A percentile compares a stretch with the other conserved stretches of the same genome.
phyloP scores from a whole-genome alignment of 2,113 vertebrate species.

The Mohoua ochrocephala region DNA sequence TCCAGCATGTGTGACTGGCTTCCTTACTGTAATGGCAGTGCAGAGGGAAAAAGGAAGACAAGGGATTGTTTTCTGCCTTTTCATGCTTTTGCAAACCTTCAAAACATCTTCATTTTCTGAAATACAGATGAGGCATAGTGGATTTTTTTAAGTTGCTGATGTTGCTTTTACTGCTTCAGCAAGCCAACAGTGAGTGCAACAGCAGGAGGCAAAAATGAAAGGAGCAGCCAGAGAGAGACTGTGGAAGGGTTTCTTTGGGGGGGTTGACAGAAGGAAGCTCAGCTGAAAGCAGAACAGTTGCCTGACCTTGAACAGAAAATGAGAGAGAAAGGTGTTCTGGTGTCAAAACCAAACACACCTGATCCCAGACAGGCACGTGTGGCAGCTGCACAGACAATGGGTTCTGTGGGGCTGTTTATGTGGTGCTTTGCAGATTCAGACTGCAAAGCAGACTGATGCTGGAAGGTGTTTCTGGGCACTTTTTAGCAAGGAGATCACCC shows the following conservation, averaged over 20 bases:
- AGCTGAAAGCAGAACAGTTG: background rate
- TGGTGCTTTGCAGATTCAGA: background rate
- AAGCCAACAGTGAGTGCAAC: background rate
- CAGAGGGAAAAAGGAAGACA: background rate
- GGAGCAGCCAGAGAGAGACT: background rate
- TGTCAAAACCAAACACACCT: background rate
- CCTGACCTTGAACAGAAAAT: background rate
- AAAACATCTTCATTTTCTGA: background rate
- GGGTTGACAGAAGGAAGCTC: background rate
- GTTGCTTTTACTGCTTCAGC: background rate
- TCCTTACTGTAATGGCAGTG: background rate
- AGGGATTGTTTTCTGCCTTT: background rate
- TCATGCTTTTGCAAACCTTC: background rate
- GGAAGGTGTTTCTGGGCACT: background rate
- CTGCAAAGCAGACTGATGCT: background rate
- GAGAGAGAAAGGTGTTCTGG: background rate
- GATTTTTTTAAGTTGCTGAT: background rate
- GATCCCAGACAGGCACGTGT: background rate
- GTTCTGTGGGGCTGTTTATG: background rate
- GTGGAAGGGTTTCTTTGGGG: background rate
- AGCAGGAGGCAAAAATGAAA: slow-evolving; percentile 2
- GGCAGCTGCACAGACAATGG: background rate
- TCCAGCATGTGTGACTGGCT: background rate
- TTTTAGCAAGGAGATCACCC: background rate
- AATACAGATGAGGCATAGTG: background rate